Conservation (phyloP, 1,140 invertebrate species). For the Hypsibius dujardini region DNA sequence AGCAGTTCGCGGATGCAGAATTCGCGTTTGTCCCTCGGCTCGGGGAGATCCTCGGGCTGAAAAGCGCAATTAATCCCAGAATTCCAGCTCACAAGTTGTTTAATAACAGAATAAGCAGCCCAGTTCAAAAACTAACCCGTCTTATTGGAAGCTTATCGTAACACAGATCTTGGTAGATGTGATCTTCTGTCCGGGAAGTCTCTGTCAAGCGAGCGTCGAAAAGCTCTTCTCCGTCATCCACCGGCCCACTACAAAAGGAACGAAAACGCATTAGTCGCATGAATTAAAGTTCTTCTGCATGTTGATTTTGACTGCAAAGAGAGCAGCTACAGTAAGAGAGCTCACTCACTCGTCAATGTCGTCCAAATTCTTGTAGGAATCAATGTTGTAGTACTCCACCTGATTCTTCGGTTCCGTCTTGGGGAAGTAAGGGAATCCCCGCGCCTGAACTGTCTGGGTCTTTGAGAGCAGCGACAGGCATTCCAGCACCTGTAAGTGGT, state of each 20-base stretch:
- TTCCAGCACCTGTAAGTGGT: constrained; percentile 3
- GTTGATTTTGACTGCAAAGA: no score
- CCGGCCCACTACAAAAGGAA: no score
- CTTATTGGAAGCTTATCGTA: neutral
- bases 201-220: no score
- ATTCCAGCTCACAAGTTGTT: neutral
- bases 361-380: neutral
- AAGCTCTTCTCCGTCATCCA: no score
- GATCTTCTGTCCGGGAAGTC: neutral
- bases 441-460: neutral
- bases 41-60: neutral
- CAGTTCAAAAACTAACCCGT: neutral
- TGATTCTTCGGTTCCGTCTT: neutral
- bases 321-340: no score
- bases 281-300: no score
- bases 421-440: neutral
- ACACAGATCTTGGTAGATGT: neutral
- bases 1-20: constrained; percentile 85
- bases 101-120: neutral
- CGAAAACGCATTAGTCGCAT: no score
- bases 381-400: constrained; percentile 7
- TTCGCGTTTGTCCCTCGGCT: constrained; percentile 58
- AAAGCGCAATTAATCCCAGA: neutral
- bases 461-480: neutral
- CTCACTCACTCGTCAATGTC: no score